A percentile compares a stretch with the other conserved stretches of the same genome.
Conservation (phyloP, 2,113 vertebrate genomes). For the Phrynocephalus versicolor region DNA sequence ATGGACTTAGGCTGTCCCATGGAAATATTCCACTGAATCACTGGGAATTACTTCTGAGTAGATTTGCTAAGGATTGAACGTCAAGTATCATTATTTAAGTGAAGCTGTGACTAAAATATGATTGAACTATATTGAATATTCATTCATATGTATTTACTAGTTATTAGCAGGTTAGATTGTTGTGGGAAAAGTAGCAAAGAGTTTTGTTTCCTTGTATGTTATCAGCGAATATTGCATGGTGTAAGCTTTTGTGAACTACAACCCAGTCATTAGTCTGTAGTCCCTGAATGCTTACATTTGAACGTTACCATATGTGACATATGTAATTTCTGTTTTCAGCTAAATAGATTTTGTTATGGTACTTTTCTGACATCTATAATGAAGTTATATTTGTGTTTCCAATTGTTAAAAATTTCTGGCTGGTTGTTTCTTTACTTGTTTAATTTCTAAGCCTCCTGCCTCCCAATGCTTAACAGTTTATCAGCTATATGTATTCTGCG, state of each 20-base stretch:
- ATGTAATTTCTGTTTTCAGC: background rate
- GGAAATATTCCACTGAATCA: background rate
- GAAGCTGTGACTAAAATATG: background rate
- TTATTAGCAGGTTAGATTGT: background rate
- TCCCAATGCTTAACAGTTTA: background rate
- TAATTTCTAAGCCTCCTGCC: too few species aligned
- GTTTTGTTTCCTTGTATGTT: background rate
- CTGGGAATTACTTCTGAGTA: background rate
- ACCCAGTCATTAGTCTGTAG: background rate
- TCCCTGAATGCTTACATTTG: background rate
- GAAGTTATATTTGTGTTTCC: background rate
- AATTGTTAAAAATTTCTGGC: background rate
- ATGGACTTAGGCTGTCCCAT: background rate
- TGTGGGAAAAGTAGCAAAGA: background rate
- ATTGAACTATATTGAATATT: background rate
- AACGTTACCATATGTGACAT: too few species aligned
- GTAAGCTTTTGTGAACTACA: too few species aligned
- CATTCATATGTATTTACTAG: background rate
- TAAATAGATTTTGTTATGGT: constrained; percentile 12
- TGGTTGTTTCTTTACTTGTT: background rate
- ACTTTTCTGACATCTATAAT: constrained; percentile 1
- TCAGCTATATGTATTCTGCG: background rate
- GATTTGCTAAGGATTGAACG: constrained; percentile 8
- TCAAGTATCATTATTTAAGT: background rate
- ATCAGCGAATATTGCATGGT: too few species aligned